Conservation (phyloP, 2,888 invertebrate species). For the Suillia variegata region DNA sequence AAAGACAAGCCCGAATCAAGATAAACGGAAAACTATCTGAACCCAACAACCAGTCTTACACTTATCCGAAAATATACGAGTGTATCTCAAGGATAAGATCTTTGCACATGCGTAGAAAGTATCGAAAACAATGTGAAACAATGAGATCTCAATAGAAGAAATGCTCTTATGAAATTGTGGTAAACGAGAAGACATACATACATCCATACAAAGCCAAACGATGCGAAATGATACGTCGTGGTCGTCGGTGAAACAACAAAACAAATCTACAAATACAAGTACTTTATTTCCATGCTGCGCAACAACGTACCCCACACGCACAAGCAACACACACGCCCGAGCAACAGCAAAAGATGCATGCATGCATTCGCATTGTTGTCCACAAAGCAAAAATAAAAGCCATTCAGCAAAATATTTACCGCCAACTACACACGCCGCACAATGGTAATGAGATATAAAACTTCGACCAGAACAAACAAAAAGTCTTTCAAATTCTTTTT, state of each 20-base stretch:
- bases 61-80: too few species aligned
- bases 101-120: too few species aligned
- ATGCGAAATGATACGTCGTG: neutral
- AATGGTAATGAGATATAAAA: slow-evolving; percentile 52
- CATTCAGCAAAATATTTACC: slow-evolving; percentile 48
- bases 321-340: neutral
- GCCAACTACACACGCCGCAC: slow-evolving; percentile 44
- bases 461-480: slow-evolving; percentile 27
- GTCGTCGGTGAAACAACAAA: neutral
- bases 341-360: neutral
- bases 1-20: too few species aligned
- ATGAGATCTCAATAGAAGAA: too few species aligned
- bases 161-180: slow-evolving; percentile 5
- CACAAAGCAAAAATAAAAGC: neutral
- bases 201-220: neutral
- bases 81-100: too few species aligned
- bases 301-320: neutral
- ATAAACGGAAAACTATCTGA: too few species aligned
- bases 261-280: too few species aligned
- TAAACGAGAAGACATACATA: neutral
- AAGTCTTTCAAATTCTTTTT: too few species aligned
- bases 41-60: too few species aligned
- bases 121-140: too few species aligned
- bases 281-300: too few species aligned
- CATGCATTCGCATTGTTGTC: neutral